A percentile compares a stretch with the other conserved stretches of the same genome.
Conservation (phyloP, 2,113 vertebrate genomes). For the Stercorarius parasiticus region DNA sequence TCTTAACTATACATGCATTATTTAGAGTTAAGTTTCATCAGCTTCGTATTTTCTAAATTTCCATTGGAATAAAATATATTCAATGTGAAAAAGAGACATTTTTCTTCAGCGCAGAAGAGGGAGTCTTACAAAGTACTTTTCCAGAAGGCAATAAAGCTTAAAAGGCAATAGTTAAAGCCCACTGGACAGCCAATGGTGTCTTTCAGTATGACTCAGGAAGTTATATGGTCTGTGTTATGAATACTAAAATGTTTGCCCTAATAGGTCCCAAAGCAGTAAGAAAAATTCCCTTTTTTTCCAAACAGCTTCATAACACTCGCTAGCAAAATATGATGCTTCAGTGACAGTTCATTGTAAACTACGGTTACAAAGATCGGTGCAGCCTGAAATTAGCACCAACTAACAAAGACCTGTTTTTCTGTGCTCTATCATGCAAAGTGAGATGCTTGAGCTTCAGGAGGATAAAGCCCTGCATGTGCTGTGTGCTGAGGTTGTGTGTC, state of each 20-base stretch:
- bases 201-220: conserved; percentile 21
- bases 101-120: conserved; percentile 12
- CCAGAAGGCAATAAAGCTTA: conserved; percentile 33
- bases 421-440: rapidly evolving
- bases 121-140: conserved; percentile 17
- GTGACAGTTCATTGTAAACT: background rate
- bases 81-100: background rate
- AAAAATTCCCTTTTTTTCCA: conserved; percentile 5
- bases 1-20: background rate
- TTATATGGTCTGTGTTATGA: background rate
- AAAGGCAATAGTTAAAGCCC: conserved; percentile 7
- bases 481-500: background rate
- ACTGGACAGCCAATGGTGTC: background rate
- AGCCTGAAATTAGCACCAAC: background rate
- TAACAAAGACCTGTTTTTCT: background rate
- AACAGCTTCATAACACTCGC: background rate
- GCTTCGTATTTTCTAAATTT: conserved; percentile 18
- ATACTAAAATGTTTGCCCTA: background rate
- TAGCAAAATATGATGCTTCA: background rate
- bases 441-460: background rate
- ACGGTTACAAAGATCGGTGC: background rate
- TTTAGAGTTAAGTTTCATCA: background rate
- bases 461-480: background rate
- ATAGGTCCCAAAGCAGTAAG: conserved; percentile 14
- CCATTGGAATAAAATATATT: background rate